Base-by-base conservation (phyloP, 1,140 invertebrate species). In the Watersipora subatra region DNA sequence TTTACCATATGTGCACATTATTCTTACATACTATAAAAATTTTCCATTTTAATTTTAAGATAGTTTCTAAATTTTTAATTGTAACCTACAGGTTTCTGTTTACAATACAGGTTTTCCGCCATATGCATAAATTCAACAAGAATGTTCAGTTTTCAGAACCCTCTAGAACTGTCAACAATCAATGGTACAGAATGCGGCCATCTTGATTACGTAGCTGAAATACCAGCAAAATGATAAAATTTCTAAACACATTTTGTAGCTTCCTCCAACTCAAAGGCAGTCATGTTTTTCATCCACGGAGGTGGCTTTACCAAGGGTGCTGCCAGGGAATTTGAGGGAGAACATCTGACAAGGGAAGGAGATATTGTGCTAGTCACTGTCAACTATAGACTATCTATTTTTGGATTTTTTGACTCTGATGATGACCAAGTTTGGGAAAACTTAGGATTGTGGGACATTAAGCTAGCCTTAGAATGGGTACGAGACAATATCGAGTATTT, bases 381-480 rank as follows among this genome's bases (percentile, higher is more conserved):
- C 1, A 84, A 84, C 68, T 84, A 83, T 66, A 70, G 83, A 28
- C 74, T 84, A 73, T 68, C 80, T 2, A 28, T 74, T 7, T 75
- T 83, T 34, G 81, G 80, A 30, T 75, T 73, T 67, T 61, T 75
- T 12, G 57, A 64, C 26, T 64, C 65, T 17, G 69, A 67, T 0
- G 61, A 68, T 30, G 56, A 63, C 2, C 46, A 57, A 3, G n/a
- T 65, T 1, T 73, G 76, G 17, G 84, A 84, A 20, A 86, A 85
- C 68, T 74, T 76, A 68, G 84, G 84, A 24, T 72, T 85, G 27
- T 78, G 89, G 87, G 93, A 97, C 81, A 92, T 95, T 81, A 87
- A 89, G 0, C 69, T 94, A 73, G 93, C 92, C 1, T 87, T 97
- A 66, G 84, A 88, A 67, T 95, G 92, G 92, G 65, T 75, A 24